Conservation (phyloP, 1,140 invertebrate genomes). For the Bombus soroeensis region DNA sequence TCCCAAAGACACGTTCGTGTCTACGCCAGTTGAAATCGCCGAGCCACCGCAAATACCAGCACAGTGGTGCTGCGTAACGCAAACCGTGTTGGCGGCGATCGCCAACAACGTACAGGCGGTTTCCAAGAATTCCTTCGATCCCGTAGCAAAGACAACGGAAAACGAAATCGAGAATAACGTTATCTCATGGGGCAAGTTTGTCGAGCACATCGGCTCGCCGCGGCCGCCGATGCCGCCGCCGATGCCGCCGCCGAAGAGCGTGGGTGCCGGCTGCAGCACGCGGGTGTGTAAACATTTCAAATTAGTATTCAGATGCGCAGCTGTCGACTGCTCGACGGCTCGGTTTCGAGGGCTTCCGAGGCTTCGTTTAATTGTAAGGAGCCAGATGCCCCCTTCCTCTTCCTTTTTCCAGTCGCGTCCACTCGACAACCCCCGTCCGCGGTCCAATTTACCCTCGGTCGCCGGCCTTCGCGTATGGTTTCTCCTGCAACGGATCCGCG, state of each 20-base stretch:
- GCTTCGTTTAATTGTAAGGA: slow-evolving; percentile 81
- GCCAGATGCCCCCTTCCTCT: slow-evolving; percentile 76
- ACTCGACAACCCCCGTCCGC: slow-evolving; percentile 24
- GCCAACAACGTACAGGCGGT: too few species aligned
- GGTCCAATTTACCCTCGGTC: slow-evolving; percentile 42
- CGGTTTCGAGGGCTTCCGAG: slow-evolving; percentile 78
- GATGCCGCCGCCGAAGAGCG: slow-evolving; percentile 23
- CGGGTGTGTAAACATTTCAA: slow-evolving; percentile 80
- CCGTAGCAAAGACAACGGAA: too few species aligned
- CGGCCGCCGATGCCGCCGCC: too few species aligned
- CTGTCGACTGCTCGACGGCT: slow-evolving; percentile 78
- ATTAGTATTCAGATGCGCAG: slow-evolving; percentile 82
- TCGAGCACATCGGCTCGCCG: slow-evolving; percentile 22
- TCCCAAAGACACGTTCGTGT: too few species aligned
- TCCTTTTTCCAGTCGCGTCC: slow-evolving; percentile 35
- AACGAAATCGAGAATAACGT: neutral
- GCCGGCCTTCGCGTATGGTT: slow-evolving; percentile 72
- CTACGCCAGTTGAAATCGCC: too few species aligned
- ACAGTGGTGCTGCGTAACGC: too few species aligned
- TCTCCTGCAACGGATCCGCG: slow-evolving; percentile 69
- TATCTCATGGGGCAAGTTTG: neutral
- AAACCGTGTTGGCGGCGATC: too few species aligned
- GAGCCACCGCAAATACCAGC: too few species aligned
- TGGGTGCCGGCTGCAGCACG: slow-evolving; percentile 64
- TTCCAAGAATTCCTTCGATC: neutral